phyloP scores from a whole-genome alignment of 92 coral and sea anemone genomes.

The Galaxea fascicularis region DNA sequence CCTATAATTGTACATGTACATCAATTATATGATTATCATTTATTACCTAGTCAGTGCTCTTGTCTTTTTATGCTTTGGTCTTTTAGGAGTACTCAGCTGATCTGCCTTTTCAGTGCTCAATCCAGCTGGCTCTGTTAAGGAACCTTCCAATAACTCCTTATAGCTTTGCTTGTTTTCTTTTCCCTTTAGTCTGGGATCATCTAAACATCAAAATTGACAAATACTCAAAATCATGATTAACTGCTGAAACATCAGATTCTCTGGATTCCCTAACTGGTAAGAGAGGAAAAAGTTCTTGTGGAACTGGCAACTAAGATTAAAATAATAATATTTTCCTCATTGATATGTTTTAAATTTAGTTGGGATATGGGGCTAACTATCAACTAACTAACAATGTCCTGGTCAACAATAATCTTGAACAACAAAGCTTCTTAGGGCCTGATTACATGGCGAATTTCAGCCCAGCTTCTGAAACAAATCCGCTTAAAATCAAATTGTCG shows the following conservation, averaged over 20 bases:
- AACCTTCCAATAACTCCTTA: constrained; percentile 59
- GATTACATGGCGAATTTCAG: too few relatives aligned
- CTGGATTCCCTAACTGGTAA: background rate
- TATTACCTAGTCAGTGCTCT: constrained; percentile 49
- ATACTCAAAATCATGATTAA: background rate
- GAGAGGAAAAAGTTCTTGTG: background rate
- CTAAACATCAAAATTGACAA: constrained; percentile 2
- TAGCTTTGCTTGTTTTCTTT: constrained; percentile 86
- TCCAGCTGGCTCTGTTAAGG: constrained; percentile 31
- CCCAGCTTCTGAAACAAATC: too few relatives aligned
- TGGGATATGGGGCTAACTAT: too few relatives aligned
- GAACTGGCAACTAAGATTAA: too few relatives aligned
- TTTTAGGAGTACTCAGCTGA: constrained; percentile 60
- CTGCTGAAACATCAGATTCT: too few relatives aligned
- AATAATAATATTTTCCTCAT: too few relatives aligned
- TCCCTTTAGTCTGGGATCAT: constrained; percentile 57
- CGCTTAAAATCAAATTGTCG: too few relatives aligned
- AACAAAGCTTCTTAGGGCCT: too few relatives aligned
- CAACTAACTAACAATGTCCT: too few relatives aligned
- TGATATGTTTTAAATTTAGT: too few relatives aligned
- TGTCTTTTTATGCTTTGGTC: constrained; percentile 63
- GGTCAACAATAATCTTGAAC: too few relatives aligned
- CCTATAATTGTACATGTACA: background rate
- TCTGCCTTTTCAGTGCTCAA: constrained; percentile 35
- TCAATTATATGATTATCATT: background rate